Evolutionary conservation across 2,888 invertebrate genomes (phyloP).

Genomic region (Lepidocyrtoides sp.): DNA sequence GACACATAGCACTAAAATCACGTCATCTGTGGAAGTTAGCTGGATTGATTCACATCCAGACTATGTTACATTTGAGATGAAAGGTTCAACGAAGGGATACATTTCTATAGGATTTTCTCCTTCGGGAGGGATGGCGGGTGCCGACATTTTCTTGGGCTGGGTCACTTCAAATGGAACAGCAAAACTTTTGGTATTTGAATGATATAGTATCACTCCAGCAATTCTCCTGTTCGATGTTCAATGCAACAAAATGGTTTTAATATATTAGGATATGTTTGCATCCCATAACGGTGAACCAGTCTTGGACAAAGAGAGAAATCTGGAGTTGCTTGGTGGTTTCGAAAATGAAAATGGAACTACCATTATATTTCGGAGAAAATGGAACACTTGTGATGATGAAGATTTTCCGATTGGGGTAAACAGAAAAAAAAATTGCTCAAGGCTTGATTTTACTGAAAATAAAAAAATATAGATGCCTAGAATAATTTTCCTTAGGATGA

Average conservation of each 20-base stretch:
- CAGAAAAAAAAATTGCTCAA: not conserved
- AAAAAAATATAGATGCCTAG: not conserved
- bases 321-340: conserved; percentile 85
- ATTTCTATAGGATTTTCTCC: conserved; percentile 87
- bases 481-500: conserved; percentile 88
- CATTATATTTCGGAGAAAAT: conserved; percentile 86
- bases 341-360: conserved; percentile 86
- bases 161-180: conserved; percentile 82
- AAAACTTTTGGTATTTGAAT: not conserved
- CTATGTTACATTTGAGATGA: conserved; percentile 72
- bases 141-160: conserved; percentile 87
- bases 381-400: conserved; percentile 86
- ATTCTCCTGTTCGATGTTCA: too few species aligned
- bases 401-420: conserved; percentile 75
- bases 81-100: conserved; percentile 86
- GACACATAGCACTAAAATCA: conserved; percentile 50
- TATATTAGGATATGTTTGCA: conserved; percentile 85
- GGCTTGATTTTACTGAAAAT: not conserved
- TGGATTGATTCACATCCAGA: conserved; percentile 64
- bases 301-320: conserved; percentile 86
- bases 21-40: conserved; percentile 61
- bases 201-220: not conserved
- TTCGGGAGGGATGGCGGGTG: conserved; percentile 86
- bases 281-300: conserved; percentile 84
- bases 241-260: too few species aligned